Base-by-base conservation (phyloP, 2,888 invertebrate species). In the Caenorhabditis sp. region DNA sequence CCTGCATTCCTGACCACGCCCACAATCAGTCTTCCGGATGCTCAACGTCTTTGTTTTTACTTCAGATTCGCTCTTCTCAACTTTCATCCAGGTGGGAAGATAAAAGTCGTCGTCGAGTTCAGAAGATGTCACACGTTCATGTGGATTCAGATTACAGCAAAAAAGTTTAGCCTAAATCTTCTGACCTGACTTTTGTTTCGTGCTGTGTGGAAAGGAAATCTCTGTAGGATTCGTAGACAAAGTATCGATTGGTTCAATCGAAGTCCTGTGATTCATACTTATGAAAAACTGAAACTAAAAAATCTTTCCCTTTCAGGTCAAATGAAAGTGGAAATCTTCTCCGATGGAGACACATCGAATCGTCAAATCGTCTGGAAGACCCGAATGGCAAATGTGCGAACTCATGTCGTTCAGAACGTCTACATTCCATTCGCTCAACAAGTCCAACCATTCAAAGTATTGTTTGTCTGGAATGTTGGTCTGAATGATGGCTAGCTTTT, bases 361-460 rank as follows among this genome's bases (percentile, higher is more conserved):
- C 77, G 77, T 35, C 82, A 77, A 26, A 82, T 77, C 22, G 41
- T 79, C 31, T 83, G 83, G 83, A 79, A 79, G 44, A 83, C 83
- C 0, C 26, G 79, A 66, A 83, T 79, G 79, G 74, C 68, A 26
- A 79, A 79, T 51, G 59, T 83, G 16, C 38, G 76, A 47, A 79
- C 79, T 22, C 83, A 83, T 59, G 74, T 79, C 28, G 74, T 83
- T n/a, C 83, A 83, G 54, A 79, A 83, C 38, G 83, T 83, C 16
- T 79, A 83, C 54, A 31, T 79, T 8, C 79, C 83, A 4, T 77
- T 83, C 28, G 1, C 26, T 16, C 64, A 74, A 26, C 83, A 79
- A 49, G 47, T 38, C 19, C 0, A 2, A 14, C 69, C 77, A 10
- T 82, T 82, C 51, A 77, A 79, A 24, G 82, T 82, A 31, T n/a